Base-by-base conservation (phyloP, 2,888 invertebrate genomes). In the Tanytarsus gracilentus region DNA sequence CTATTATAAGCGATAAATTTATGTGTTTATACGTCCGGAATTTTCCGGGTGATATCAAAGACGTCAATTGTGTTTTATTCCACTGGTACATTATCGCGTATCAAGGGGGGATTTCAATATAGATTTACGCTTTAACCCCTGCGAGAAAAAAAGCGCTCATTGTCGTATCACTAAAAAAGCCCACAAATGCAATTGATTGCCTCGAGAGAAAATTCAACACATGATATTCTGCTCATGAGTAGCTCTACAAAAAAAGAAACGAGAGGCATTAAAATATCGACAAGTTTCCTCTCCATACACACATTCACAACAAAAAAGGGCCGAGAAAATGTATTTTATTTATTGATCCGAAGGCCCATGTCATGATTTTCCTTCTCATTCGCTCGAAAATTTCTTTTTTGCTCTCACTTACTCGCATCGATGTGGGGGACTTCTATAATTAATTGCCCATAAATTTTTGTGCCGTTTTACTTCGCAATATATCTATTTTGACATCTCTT, bases 1-100 rank as follows among this genome's bases (percentile, higher is more conserved):
- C 55, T 61, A 53, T 53, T 55, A 61, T 55, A 30, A 52, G 30
- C 53, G 52, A 61, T 53, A 53, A 53, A 61, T 61, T 52, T 61
- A 53, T 61, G 61, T 52, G 61, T 48, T 53, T 53, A 61, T 61
- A 49, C 44, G 40, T 58, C 58, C 58, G 48, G 58, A 55, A 55
- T 55, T 55, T 55, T 55, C 40, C 55, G 23, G 55, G 39, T 40
- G 40, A 55, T 55, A 40, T 58, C n/a, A n/a, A n/a, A n/a, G n/a
- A n/a, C n/a, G n/a, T n/a, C n/a, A n/a, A n/a, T n/a, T n/a, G n/a
- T n/a, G n/a, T 36, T 36, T 36, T 36, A 36, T 36, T 36, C n/a
- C 16, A 14, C 36, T 36, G 14, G 16, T 16, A 14, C 36, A 36
- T 36, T 36, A 14, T 36, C n/a, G 36, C 16, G 16, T 16, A 36